Base-by-base conservation (phyloP, 2,888 invertebrate genomes). In the Drosophila phalerata region DNA sequence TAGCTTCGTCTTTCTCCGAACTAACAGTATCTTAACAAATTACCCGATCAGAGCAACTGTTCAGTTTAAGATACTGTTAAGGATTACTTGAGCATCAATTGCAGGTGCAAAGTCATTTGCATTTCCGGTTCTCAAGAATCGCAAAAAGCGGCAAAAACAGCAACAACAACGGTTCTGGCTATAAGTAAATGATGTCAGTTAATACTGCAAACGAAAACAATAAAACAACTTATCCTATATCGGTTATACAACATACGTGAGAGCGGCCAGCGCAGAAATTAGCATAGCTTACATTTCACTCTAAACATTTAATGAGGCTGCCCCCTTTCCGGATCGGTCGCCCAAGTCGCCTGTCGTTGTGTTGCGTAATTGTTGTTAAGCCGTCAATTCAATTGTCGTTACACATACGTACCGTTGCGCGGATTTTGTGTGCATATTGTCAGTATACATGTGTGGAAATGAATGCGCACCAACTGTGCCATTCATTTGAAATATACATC, bases 301-400 rank as follows among this genome's bases (percentile, higher is more conserved):
- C 63, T 70, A 51, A 73, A 64, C 75, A 74, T 71, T 75, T 75
- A 75, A 75, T 75, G 74, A 75, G 74, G 52, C 61, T 69, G 42
- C 19, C 64, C 37, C 52, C 57, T 10, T 22, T 15, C 25, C 45
- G 34, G 13, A 38, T 52, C 15, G 38, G 11, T 10, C 19, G 15
- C 51, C 8, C 28, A 5, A 57, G 52, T 68, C 62, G 57, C 69
- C 73, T 64, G 69, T 56, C 55, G 58, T 40, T 64, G 25, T 69
- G 77, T 83, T 81, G 77, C 81, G 79, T 74, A 83, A 81, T 83
- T 79, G 69, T 74, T 81, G 79, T 79, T 79, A 72, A 83, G 79
- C 81, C 79, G 81, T 81, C 84, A 83, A 82, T 82, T 82, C 78
- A 82, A 81, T 83, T 79, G 81, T 83, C 84, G 66, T 79, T 83